Evolutionary conservation across 2,888 invertebrate genomes (phyloP), one percentile per base, ranked within the genome.

Genomic region (Eledona agricola): DNA sequence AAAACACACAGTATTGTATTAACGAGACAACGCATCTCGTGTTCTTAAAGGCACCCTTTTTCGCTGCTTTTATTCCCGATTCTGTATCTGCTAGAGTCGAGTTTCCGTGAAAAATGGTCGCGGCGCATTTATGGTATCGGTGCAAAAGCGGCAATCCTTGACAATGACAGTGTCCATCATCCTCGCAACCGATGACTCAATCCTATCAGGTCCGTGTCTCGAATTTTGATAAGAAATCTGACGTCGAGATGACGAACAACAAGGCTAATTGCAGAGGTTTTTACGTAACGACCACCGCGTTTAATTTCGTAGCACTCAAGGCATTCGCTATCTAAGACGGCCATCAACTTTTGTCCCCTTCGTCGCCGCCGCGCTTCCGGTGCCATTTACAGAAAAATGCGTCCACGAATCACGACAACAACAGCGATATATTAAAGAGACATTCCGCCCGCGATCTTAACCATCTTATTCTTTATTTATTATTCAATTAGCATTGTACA

Each of bases 401-500:
- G 26, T 49, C 31, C 35, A 46, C n/a, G n/a, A n/a, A n/a, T n/a
- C n/a, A n/a, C n/a, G n/a, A n/a, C n/a, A n/a, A n/a, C n/a, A n/a
- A n/a, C n/a, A n/a, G n/a, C n/a, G n/a, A n/a, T n/a, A n/a, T n/a
- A n/a, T n/a, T n/a, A n/a, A 19, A 19, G 22, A 16, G 26, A 17
- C 19, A 7, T n/a, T 22, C 19, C 19, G n/a, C n/a, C n/a, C n/a
- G n/a, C 1, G 37, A 35, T 22, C 22, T 35, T 37, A 26, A 32
- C 11, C 7, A 45, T 25, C 15, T 43, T 37, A 51, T 51, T 51
- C 42, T 51, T 52, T 46, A 46, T 46, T 46, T 32, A 51, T 51
- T 51, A 51, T 51, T 46, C 51, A 51, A 51, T 52, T 52, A 52
- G 45, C 19, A 52, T 46, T 46, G 37, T 51, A 32, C 28, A 40